Conservation (phyloP, 2,797 vertebrate genomes). For the Hypotaenidia okinawae region DNA sequence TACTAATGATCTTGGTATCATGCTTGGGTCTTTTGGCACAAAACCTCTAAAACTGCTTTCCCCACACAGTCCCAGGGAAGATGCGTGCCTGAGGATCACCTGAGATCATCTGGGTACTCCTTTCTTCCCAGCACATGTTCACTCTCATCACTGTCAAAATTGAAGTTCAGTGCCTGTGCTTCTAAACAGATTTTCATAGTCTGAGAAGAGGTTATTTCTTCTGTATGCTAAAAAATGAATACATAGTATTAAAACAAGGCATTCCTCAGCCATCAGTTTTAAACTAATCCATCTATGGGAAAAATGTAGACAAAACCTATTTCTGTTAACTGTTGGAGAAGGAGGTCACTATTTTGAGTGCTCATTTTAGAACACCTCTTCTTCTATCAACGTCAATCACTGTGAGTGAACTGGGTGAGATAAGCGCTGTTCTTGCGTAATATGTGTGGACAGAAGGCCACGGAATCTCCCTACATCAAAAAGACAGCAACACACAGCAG, state of each 20-base stretch:
- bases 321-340: not conserved
- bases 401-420: not conserved
- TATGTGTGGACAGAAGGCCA: not conserved
- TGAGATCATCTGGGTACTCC: not conserved
- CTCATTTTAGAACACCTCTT: not conserved
- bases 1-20: not conserved
- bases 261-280: not conserved
- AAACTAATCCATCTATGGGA: not conserved
- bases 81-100: rapidly evolving
- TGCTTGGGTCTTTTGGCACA: rapidly evolving
- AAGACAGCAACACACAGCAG: not conserved
- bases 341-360: not conserved
- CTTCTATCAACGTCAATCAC: not conserved
- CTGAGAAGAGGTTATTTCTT: not conserved
- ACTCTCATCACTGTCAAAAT: not conserved
- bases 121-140: not conserved
- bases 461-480: not conserved
- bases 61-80: not conserved
- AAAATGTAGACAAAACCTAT: not conserved
- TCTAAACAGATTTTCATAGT: not conserved
- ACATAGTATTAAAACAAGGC: not conserved
- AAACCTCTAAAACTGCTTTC: not conserved
- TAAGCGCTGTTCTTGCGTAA: not conserved
- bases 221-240: not conserved
- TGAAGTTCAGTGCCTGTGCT: not conserved